Conservation (phyloP, 2,797 vertebrate genomes). For the Tragopan temminckii region DNA sequence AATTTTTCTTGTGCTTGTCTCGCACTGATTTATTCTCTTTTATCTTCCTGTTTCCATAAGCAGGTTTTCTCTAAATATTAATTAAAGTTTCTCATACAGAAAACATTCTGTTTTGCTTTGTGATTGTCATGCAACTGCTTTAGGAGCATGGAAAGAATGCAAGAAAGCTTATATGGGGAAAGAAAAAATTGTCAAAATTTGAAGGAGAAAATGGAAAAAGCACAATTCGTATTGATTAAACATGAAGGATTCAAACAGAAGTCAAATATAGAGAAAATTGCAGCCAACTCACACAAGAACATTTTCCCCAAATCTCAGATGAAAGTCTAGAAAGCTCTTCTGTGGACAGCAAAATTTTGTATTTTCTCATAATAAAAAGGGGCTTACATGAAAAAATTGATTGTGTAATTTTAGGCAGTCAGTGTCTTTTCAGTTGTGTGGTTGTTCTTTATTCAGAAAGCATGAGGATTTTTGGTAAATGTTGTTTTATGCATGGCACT, state of each 20-base stretch:
- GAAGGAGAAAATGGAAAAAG: not conserved
- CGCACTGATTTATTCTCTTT: not conserved
- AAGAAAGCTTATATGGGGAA: not conserved
- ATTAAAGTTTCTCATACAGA: not conserved
- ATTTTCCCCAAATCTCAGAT: not conserved
- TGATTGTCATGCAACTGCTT: not conserved
- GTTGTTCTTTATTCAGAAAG: not conserved
- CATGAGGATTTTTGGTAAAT: not conserved
- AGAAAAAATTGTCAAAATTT: not conserved
- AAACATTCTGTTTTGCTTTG: not conserved
- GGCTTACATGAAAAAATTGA: not conserved
- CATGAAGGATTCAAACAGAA: not conserved
- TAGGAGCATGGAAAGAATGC: not conserved
- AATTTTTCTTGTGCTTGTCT: not conserved
- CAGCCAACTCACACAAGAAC: accelerated
- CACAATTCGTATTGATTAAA: not conserved
- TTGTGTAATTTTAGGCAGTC: not conserved
- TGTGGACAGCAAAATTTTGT: not conserved
- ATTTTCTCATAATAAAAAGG: not conserved
- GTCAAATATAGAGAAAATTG: not conserved
- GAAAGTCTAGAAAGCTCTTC: not conserved
- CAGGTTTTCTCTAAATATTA: not conserved
- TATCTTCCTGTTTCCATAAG: not conserved
- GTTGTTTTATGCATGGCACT: accelerated
- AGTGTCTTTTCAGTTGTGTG: not conserved